Evolutionary conservation across 1,140 invertebrate genomes (phyloP).

Genomic region (Penaeus vannamei): DNA sequence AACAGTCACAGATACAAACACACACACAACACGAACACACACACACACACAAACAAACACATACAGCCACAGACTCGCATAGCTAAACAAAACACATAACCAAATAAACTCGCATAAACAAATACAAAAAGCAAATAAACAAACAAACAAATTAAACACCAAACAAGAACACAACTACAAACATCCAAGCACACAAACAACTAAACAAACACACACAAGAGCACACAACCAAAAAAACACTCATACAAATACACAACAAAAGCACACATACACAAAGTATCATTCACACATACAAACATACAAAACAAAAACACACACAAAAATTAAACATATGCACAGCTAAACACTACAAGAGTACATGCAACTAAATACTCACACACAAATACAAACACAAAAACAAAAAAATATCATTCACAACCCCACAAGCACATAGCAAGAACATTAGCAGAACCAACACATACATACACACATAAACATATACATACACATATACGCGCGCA

Average conservation of each 20-base stretch:
- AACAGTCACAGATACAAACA: background rate
- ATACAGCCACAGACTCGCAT: background rate
- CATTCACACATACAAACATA: too few species aligned
- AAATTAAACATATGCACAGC: background rate
- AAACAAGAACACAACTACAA: too few species aligned
- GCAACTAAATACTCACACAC: background rate
- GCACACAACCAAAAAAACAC: too few species aligned
- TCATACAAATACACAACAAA: too few species aligned
- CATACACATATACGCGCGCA: constrained; percentile 10
- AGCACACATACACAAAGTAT: too few species aligned
- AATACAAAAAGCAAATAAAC: too few species aligned
- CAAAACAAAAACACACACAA: background rate
- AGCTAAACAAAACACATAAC: too few species aligned
- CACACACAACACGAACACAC: background rate
- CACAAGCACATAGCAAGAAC: background rate
- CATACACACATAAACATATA: constrained; percentile 6
- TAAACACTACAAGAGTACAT: background rate
- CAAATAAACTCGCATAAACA: too few species aligned
- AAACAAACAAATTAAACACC: too few species aligned
- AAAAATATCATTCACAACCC: background rate
- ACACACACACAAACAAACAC: constrained; percentile 3
- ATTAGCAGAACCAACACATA: background rate
- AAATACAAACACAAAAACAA: background rate
- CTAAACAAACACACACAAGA: too few species aligned
- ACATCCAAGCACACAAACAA: too few species aligned